Conservation (phyloP, 2,888 invertebrate genomes). For the Morpho helenor region DNA sequence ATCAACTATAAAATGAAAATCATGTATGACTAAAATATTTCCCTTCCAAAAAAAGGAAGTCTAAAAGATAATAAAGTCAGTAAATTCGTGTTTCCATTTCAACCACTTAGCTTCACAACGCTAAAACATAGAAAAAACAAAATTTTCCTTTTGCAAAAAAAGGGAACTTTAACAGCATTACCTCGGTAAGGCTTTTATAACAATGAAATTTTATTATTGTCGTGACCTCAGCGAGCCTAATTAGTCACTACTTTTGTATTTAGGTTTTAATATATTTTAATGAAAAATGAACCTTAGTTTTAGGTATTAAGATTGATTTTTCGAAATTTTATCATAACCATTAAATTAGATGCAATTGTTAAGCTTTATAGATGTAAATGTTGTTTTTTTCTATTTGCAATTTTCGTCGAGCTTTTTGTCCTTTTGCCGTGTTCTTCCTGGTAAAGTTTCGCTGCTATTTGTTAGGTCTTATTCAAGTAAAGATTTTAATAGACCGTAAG, state of each 20-base stretch:
- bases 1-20: too few relatives aligned
- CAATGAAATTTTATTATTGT: slow-evolving; percentile 43
- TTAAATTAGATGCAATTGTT: slow-evolving; percentile 23
- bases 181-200: slow-evolving; percentile 33
- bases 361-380: slow-evolving; percentile 17
- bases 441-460: neutral
- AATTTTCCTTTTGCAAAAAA: neutral
- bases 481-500: too few relatives aligned
- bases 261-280: slow-evolving; percentile 2
- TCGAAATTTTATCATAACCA: slow-evolving; percentile 1
- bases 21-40: too few relatives aligned
- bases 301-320: slow-evolving; percentile 2
- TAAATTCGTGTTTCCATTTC: too few relatives aligned
- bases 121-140: neutral
- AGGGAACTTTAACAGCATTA: slow-evolving; percentile 28
- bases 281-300: neutral
- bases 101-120: too few relatives aligned
- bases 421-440: neutral
- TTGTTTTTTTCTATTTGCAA: slow-evolving; percentile 19
- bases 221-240: slow-evolving; percentile 38
- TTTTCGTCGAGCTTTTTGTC: slow-evolving; percentile 5
- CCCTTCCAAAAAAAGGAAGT: too few relatives aligned
- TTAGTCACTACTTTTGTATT: slow-evolving; percentile 40
- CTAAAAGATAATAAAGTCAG: too few relatives aligned
- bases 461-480: neutral